Evolutionary conservation across 2,797 vertebrate genomes (phyloP).

Genomic region (Carapus acus): DNA sequence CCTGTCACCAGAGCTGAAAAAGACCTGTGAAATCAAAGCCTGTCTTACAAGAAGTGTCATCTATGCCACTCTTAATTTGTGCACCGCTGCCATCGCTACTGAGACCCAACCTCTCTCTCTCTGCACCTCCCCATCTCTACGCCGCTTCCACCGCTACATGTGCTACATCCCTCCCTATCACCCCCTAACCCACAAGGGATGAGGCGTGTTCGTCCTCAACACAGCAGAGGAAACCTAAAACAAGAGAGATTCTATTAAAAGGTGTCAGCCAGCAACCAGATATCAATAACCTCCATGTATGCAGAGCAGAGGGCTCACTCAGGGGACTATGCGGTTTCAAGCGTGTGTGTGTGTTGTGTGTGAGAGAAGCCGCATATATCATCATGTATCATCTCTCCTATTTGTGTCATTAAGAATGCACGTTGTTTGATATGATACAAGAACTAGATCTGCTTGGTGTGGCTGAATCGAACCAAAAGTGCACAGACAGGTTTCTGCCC

Average conservation of each 20-base stretch:
- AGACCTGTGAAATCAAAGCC: slow-evolving; percentile 70
- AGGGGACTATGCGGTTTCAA: slow-evolving; percentile 65
- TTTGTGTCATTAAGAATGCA: slow-evolving; percentile 61
- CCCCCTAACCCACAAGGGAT: slow-evolving; percentile 25
- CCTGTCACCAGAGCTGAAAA: slow-evolving; percentile 64
- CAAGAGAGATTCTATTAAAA: slow-evolving; percentile 74
- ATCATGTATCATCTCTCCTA: slow-evolving; percentile 59
- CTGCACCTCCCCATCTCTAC: slow-evolving; percentile 15
- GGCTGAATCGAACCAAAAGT: slow-evolving; percentile 44
- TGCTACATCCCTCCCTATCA: neutral
- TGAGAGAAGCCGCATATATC: slow-evolving; percentile 36
- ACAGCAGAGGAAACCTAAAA: slow-evolving; percentile 64
- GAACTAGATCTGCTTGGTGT: slow-evolving; percentile 50
- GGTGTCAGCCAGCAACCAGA: slow-evolving; percentile 73
- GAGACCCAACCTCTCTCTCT: slow-evolving; percentile 29
- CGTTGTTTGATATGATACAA: slow-evolving; percentile 56
- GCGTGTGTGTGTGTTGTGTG: slow-evolving; percentile 28
- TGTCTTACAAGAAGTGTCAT: slow-evolving; percentile 72
- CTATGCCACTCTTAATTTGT: slow-evolving; percentile 65
- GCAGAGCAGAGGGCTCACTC: slow-evolving; percentile 58
- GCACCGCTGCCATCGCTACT: slow-evolving; percentile 43
- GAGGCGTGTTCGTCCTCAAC: slow-evolving; percentile 55
- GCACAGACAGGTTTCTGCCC: slow-evolving; percentile 16
- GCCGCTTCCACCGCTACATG: neutral
- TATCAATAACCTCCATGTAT: slow-evolving; percentile 73